A percentile compares a stretch with the other conserved stretches of the same genome.
These are phyloP conservation scores for Tanaodytes sp. DNA, from an alignment of 2,888 invertebrate genomes.

Conservation along the genomic window DNA sequence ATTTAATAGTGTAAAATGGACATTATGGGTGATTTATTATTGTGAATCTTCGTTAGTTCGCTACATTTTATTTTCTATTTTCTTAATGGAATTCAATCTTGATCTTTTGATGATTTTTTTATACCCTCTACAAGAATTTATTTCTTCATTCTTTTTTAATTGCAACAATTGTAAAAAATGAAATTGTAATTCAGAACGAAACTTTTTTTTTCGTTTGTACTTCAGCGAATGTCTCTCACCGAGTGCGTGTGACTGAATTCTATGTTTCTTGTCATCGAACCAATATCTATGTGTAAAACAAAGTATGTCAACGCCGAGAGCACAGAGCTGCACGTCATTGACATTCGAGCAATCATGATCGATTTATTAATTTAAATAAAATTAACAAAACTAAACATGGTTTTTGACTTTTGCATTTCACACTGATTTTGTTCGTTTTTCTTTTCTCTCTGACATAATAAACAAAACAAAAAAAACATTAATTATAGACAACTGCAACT, in stretches of 20 bases:
- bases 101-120: constrained; percentile 8
- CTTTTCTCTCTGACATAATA: too few relatives aligned
- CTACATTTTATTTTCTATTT: constrained; percentile 54
- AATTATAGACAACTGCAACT: too few relatives aligned
- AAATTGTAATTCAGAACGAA: constrained; percentile 65
- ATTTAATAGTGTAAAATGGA: constrained; percentile 74
- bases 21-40: constrained; percentile 68
- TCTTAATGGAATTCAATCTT: constrained; percentile 14
- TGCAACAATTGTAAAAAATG: constrained; percentile 9
- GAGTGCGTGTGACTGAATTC: constrained; percentile 72
- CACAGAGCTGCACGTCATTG: constrained; percentile 55
- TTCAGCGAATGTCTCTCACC: constrained; percentile 72
- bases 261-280: constrained; percentile 57
- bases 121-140: background rate
- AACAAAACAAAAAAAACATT: too few relatives aligned
- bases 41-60: constrained; percentile 44
- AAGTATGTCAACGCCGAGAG: constrained; percentile 59
- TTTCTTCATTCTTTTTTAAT: constrained; percentile 61
- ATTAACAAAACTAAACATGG: background rate
- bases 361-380: constrained; percentile 31
- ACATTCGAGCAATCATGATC: constrained; percentile 36
- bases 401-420: constrained; percentile 33
- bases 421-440: too few relatives aligned
- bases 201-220: constrained; percentile 71
- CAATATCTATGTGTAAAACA: constrained; percentile 58